Conservation (phyloP, 2,113 vertebrate species). For the Ciconia stormi region DNA sequence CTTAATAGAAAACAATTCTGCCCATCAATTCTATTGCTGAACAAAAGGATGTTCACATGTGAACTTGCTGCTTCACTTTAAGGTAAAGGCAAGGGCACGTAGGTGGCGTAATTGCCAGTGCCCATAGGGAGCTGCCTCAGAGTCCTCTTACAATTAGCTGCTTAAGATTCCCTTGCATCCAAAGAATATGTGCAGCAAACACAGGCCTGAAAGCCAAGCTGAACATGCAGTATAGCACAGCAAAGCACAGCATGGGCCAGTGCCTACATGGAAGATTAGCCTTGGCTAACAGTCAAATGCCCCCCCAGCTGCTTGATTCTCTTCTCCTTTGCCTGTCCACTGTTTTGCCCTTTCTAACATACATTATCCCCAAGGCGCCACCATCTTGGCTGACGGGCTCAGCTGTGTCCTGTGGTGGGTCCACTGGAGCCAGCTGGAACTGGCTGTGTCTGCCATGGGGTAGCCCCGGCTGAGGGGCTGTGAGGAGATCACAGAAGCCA, state of each 20-base stretch:
- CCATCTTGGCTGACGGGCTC: too few relatives aligned
- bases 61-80: background rate
- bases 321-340: background rate
- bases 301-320: background rate
- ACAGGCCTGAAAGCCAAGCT: background rate
- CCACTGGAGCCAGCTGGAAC: background rate
- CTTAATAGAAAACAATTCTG: background rate
- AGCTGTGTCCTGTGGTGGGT: accelerated
- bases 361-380: background rate
- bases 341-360: background rate
- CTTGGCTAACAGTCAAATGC: background rate
- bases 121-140: accelerated
- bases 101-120: accelerated
- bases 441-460: accelerated
- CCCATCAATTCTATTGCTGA: background rate
- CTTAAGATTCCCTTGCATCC: background rate
- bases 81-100: background rate
- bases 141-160: background rate
- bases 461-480: background rate
- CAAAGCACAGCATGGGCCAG: background rate
- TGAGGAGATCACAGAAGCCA: too few relatives aligned
- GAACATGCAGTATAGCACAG: background rate
- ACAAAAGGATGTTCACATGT: background rate
- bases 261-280: background rate
- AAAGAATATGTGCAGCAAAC: background rate